Evolutionary conservation across 2,797 vertebrate species (phyloP).

Genomic region (Lacerta viridis): DNA sequence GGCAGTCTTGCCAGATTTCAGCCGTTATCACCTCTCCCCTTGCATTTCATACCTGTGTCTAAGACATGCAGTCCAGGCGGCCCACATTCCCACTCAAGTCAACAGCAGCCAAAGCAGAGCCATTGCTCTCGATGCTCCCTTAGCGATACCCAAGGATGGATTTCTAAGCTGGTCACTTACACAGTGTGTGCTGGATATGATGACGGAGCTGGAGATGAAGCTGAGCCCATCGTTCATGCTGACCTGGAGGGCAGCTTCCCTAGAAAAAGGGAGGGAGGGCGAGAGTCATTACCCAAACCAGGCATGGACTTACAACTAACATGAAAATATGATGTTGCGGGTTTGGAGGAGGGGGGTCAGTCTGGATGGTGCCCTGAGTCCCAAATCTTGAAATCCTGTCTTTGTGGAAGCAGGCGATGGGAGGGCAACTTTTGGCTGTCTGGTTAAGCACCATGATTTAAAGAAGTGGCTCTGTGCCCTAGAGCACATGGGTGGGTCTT

Average conservation of each 20-base stretch:
- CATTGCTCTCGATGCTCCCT: rapidly evolving
- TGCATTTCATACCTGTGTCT: too few species aligned
- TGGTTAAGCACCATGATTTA: too few species aligned
- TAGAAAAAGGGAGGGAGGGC: slow-evolving; percentile 65
- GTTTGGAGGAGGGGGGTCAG: too few species aligned
- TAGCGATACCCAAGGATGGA: background rate
- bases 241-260: slow-evolving; percentile 96
- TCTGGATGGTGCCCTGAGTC: too few species aligned
- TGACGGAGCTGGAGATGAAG: slow-evolving; percentile 98
- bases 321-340: background rate
- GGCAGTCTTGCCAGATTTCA: background rate
- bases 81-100: background rate
- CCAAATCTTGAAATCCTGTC: too few species aligned
- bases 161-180: slow-evolving; percentile 82
- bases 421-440: too few species aligned
- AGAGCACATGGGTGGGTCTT: too few species aligned
- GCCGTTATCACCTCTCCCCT: background rate
- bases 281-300: background rate
- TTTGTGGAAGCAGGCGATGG: too few species aligned
- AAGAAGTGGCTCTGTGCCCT: too few species aligned
- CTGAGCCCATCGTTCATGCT: slow-evolving; percentile 99
- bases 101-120: background rate
- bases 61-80: background rate
- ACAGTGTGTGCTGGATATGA: slow-evolving; percentile 95
- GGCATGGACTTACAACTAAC: too few species aligned